Base-by-base conservation (phyloP, 2,797 vertebrate species). In the Cuniculus paca region DNA sequence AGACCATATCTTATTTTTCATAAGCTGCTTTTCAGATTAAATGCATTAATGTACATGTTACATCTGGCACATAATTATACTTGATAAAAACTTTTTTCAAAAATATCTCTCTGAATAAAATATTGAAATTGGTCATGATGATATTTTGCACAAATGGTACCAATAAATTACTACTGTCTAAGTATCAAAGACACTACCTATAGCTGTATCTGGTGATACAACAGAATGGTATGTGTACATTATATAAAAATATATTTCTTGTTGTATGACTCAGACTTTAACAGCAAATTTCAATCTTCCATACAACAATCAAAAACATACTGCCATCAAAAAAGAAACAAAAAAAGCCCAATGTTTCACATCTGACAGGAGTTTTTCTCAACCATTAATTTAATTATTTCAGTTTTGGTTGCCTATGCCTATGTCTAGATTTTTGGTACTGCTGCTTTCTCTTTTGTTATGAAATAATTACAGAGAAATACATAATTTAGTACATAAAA, bases 41-140 rank as follows among this genome's bases (percentile, higher is more conserved):
- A 54, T 83, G 42, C 92, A n/a, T 80, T 60, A 65, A 39, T 58
- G 20, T 16, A 72, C 6, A 42, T 1, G 2, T 20, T 9, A 8
- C 19, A 81, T 74, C 54, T 56, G 20, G 34, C 16, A 54, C 14
- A 60, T 9, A 60, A 74, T 24, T 3, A 4, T 8, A 36, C 14
- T 87, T 70, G 42, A 50, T 50, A 52, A 86, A 80, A 45, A 11
- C 61, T 39, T 83, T 34, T 75, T 91, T 94, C 28, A 31, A 96
- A 95, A 85, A 24, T 34, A 14, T 17, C 20, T 78, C n/a, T 72
- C 28, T 50, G 20, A 90, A 92, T 75, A 70, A 74, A 75, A 58
- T 84, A 80, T 85, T 85, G 88, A 70, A 90, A 39, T 52, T 45
- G 45, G 24, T 31, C 26, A n/a, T 50, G 26, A 81, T 26, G 45